Conservation (phyloP, 2,113 vertebrate species). For the Mormyrus lacerda region DNA sequence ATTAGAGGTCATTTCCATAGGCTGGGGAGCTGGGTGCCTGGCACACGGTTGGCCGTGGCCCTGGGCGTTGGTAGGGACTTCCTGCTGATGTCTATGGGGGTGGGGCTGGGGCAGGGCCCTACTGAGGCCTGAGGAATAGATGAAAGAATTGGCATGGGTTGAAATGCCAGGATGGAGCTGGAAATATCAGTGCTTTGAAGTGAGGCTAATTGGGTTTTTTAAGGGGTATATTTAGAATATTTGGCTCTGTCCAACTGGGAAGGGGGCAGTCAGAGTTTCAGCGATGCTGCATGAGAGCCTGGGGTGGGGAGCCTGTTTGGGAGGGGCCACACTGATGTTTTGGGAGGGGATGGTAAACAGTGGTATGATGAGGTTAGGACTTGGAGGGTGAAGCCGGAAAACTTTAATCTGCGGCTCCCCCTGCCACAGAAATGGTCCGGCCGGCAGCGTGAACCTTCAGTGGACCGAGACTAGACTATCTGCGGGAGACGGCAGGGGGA, state of each 20-base stretch:
- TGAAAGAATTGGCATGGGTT: constrained; percentile 63
- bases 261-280: not conserved
- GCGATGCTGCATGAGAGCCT: not conserved
- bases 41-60: constrained; percentile 25
- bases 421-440: not conserved
- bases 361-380: not conserved
- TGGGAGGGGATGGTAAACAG: not conserved
- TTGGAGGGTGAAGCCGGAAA: not conserved
- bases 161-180: constrained; percentile 52
- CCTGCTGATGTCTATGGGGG: constrained; percentile 51
- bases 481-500: not conserved
- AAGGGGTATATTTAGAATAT: constrained; percentile 49
- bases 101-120: constrained; percentile 32
- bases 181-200: constrained; percentile 57
- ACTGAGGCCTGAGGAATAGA: constrained; percentile 46
- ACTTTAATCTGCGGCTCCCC: not conserved
- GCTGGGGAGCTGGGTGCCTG: not conserved
- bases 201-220: constrained; percentile 52
- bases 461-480: not conserved
- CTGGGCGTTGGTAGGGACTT: constrained; percentile 48
- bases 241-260: not conserved
- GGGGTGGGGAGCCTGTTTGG: not conserved
- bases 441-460: not conserved
- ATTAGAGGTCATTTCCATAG: not conserved
- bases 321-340: not conserved